Evolutionary conservation across 2,888 invertebrate genomes (phyloP), one percentile per base, ranked within the genome.

Genomic region (Chrysodeixis includens): DNA sequence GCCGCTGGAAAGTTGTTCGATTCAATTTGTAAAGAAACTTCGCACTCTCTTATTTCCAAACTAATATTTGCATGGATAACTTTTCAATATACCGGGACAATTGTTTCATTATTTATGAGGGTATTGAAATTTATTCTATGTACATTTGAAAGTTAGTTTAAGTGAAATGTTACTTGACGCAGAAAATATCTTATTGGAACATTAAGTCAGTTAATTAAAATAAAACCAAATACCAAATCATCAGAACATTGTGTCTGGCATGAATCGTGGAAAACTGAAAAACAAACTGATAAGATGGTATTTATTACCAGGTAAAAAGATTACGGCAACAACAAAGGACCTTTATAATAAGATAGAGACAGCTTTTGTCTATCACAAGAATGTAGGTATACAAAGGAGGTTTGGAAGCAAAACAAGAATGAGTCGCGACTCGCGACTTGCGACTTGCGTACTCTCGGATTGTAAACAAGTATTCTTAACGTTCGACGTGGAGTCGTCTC

Each of bases 21-120:
- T 74, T 79, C 65, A 69, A 80, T 83, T 86, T 72, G 63, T 64
- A 58, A 76, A 73, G 73, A 80, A 83, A 82, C 68, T 83, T 81
- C 56, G 56, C 51, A 56, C 67, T 76, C 62, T 56, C 66, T 71
- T 69, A 70, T 65, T 70, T 66, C 6, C 18, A 46, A 71, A 69
- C 71, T 68, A 70, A 69, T 60, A 71, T 74, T 75, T 71, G 67
- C 65, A 71, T 74, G 60, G 57, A 46, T 60, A 74, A 78, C 75
- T 76, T 74, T 74, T 67, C 58, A 70, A 70, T 71, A 75, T 20
- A 20, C n/a, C 46, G 46, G 16, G 7, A 46, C 46, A 52, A 32
- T 61, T 66, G 53, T 26, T 61, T 56, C 18, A 20, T 49, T 49
- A 49, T 49, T 49, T 18, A 49, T 49, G 0, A 18, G 9, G 46